Percentiles rank a stretch among this genome's conserved stretches.
These are phyloP conservation scores for Ploceus nigricollis DNA, from an alignment of 2,113 vertebrate genomes.

Conservation along the genomic window DNA sequence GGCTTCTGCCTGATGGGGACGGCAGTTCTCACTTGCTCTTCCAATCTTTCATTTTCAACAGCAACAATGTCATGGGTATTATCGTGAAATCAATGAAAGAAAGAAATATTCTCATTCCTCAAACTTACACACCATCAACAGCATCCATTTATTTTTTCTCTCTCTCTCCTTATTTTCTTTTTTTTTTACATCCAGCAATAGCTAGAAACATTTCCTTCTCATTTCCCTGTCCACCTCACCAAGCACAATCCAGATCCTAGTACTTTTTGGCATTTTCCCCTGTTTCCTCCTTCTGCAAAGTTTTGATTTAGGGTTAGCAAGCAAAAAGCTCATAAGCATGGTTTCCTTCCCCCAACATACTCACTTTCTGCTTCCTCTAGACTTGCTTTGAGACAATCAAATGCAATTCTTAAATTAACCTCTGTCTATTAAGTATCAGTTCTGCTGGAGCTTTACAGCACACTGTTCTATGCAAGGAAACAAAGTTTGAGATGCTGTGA, in stretches of 20 bases:
- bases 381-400: not conserved
- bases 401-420: not conserved
- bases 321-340: not conserved
- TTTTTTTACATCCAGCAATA: not conserved
- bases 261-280: not conserved
- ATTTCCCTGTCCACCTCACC: slow-evolving; percentile 10
- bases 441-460: not conserved
- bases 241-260: not conserved
- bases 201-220: slow-evolving; percentile 30
- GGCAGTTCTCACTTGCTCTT: not conserved
- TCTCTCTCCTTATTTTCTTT: not conserved
- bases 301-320: not conserved
- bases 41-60: slow-evolving; percentile 14
- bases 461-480: not conserved
- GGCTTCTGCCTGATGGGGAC: not conserved
- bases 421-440: not conserved
- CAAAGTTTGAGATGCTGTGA: not conserved
- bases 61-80: not conserved
- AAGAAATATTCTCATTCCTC: slow-evolving; percentile 20
- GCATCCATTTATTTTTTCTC: not conserved
- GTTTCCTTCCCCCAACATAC: not conserved
- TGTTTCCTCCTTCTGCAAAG: not conserved
- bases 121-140: slow-evolving; percentile 11
- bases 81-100: slow-evolving; percentile 22
- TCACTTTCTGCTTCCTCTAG: not conserved